These are phyloP conservation scores for Plagiodera versicolora DNA, from an alignment of 2,888 invertebrate species.

Conservation along the genomic window DNA sequence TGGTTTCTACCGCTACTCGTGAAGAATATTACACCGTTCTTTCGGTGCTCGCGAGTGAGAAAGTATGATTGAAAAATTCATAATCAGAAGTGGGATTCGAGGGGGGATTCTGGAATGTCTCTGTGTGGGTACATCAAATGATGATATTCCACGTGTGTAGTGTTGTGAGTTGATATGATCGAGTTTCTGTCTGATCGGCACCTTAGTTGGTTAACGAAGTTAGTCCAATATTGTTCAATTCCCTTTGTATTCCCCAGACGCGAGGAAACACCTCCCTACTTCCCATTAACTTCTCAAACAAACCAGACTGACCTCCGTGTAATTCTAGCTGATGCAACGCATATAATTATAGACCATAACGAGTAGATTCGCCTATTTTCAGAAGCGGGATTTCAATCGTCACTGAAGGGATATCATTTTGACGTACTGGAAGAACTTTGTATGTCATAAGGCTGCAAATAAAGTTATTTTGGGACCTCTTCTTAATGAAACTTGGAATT, in stretches of 20 bases:
- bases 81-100: not conserved
- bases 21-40: slow-evolving; percentile 7
- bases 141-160: no score
- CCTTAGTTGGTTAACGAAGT: no score
- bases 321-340: slow-evolving; percentile 1
- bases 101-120: no score
- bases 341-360: not conserved
- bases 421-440: no score
- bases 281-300: slow-evolving; percentile 9
- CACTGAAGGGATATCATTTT: no score
- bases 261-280: not conserved
- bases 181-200: not conserved
- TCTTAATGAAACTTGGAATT: no score
- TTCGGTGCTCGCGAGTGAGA: slow-evolving; percentile 1
- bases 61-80: not conserved
- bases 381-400: no score
- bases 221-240: not conserved
- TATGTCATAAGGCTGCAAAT: no score
- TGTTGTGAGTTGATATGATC: not conserved
- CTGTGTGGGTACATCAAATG: no score
- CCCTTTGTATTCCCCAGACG: not conserved
- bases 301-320: slow-evolving; percentile 15
- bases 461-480: no score
- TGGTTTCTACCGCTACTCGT: slow-evolving; percentile 21
- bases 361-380: not conserved